A percentile compares a stretch with the other conserved stretches of the same genome.
Evolutionary conservation across 2,888 invertebrate species (phyloP).

Genomic region (Ormyrus thymus): DNA sequence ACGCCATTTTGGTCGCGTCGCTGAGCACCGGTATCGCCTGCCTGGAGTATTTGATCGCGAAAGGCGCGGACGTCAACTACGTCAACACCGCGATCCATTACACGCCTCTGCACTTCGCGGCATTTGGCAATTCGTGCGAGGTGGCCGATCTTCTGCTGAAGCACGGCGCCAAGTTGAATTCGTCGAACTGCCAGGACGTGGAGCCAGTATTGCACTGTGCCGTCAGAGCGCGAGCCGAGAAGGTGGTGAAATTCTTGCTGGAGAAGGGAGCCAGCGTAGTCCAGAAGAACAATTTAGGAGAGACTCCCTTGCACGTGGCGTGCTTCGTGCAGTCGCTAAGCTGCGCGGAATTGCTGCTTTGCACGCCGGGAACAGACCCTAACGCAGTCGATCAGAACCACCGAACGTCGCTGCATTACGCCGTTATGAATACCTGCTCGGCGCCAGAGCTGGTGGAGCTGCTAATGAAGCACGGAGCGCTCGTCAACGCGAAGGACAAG

Average conservation of each 20-base stretch:
- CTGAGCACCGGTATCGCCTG: slow-evolving; percentile 85
- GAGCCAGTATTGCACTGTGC: slow-evolving; percentile 77
- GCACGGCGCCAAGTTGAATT: slow-evolving; percentile 70
- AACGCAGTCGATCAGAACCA: slow-evolving; percentile 72
- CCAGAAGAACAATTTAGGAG: slow-evolving; percentile 72
- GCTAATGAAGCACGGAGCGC: slow-evolving; percentile 67
- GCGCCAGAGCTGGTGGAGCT: slow-evolving; percentile 68
- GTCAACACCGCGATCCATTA: slow-evolving; percentile 63
- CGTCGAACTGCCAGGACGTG: slow-evolving; percentile 62
- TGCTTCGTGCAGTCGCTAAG: slow-evolving; percentile 70
- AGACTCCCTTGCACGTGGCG: slow-evolving; percentile 77
- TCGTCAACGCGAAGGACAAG: slow-evolving; percentile 71
- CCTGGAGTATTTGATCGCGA: slow-evolving; percentile 82
- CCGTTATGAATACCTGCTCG: slow-evolving; percentile 72
- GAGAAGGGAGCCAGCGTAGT: slow-evolving; percentile 74
- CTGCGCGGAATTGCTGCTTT: slow-evolving; percentile 69
- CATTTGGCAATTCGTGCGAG: slow-evolving; percentile 75
- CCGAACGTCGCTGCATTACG: slow-evolving; percentile 74
- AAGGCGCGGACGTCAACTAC: slow-evolving; percentile 83
- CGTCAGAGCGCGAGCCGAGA: slow-evolving; percentile 68
- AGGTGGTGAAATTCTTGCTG: slow-evolving; percentile 72
- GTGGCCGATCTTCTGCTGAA: slow-evolving; percentile 74
- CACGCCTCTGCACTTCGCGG: slow-evolving; percentile 76
- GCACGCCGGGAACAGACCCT: slow-evolving; percentile 67
- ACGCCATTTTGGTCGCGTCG: slow-evolving; percentile 85